These are phyloP conservation scores for Sicus ferrugineus DNA, from an alignment of 2,888 invertebrate genomes.

Conservation along the genomic window DNA sequence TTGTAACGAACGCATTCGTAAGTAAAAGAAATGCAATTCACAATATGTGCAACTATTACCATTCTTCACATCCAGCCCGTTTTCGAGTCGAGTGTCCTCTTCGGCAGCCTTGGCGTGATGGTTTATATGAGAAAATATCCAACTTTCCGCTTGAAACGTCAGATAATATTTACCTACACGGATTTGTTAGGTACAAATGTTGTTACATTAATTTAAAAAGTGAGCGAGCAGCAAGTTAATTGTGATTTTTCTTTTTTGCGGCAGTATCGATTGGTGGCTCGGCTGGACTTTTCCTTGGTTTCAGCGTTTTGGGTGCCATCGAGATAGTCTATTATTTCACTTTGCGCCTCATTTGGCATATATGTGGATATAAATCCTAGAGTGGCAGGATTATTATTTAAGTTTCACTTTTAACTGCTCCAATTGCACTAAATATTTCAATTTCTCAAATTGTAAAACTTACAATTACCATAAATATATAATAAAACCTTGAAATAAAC, in stretches of 20 bases:
- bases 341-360: slow-evolving; percentile 71
- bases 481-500: background rate
- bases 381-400: too few relatives aligned
- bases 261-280: slow-evolving; percentile 79
- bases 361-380: slow-evolving; percentile 49
- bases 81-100: slow-evolving; percentile 48
- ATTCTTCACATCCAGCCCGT: slow-evolving; percentile 41
- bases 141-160: slow-evolving; percentile 52
- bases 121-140: slow-evolving; percentile 37
- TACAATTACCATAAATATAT: background rate
- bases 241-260: too few relatives aligned
- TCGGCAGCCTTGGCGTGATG: slow-evolving; percentile 52
- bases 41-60: too few relatives aligned
- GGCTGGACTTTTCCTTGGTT: slow-evolving; percentile 79
- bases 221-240: too few relatives aligned
- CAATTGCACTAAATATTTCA: background rate
- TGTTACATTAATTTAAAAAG: too few relatives aligned
- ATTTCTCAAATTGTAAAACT: background rate
- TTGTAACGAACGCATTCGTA: slow-evolving; percentile 16
- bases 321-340: slow-evolving; percentile 80
- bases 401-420: too few relatives aligned
- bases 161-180: slow-evolving; percentile 60
- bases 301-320: slow-evolving; percentile 78
- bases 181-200: slow-evolving; percentile 63
- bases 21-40: background rate